Conservation (phyloP, 1,140 invertebrate species). For the Philopotamus ludificatus region DNA sequence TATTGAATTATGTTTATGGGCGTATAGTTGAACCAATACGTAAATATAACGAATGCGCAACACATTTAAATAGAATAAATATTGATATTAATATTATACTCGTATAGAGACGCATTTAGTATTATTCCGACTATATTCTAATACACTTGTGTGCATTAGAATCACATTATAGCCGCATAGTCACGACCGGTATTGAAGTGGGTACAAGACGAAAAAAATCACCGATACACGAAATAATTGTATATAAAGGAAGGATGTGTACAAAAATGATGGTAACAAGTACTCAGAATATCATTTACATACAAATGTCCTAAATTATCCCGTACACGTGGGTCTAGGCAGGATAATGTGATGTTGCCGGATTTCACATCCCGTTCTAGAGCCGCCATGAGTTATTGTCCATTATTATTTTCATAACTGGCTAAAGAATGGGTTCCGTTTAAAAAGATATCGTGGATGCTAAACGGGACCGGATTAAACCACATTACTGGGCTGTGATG, state of each 20-base stretch:
- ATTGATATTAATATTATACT: neutral
- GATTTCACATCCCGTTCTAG: neutral
- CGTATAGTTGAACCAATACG: neutral
- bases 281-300: constrained; percentile 36
- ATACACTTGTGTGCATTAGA: neutral
- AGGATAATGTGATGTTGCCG: constrained; percentile 9
- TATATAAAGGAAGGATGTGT: constrained; percentile 23
- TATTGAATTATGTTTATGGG: constrained; percentile 22
- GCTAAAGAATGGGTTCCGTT: too few relatives aligned
- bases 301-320: constrained; percentile 37
- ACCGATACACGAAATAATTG: constrained; percentile 10
- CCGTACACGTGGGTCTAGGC: neutral
- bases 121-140: neutral
- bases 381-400: too few relatives aligned
- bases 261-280: constrained; percentile 31
- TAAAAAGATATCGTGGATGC: too few relatives aligned
- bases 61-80: neutral
- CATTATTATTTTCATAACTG: too few relatives aligned
- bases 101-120: neutral
- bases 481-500: too few relatives aligned
- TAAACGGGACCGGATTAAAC: too few relatives aligned
- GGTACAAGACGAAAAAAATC: neutral
- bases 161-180: neutral
- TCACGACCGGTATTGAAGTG: neutral
- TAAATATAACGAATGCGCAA: neutral